Base-by-base conservation (phyloP, 1,140 invertebrate genomes). In the Battus philenor region DNA sequence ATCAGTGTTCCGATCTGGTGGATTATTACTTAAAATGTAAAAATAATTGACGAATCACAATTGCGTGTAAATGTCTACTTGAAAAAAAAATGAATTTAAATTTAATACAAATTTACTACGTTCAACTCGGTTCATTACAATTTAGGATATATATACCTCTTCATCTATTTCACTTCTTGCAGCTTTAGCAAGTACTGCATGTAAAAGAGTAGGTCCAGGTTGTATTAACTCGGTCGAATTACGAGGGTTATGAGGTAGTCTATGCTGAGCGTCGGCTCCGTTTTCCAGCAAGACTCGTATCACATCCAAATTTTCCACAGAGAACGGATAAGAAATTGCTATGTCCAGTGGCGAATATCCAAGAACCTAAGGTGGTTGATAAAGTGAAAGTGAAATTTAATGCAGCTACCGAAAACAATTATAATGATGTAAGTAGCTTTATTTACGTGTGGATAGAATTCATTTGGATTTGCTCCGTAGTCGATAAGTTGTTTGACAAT, bases 311-410 rank as follows among this genome's bases (percentile, higher is more conserved):
- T 79, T 82, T 8, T 75, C 59, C 10, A 52, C 9, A 8, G 61
- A 60, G 20, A 78, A 66, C 12, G 56, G 66, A 16, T 70, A 55
- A 8, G 78, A 78, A 33, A 80, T 55, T 4, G 80, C 60, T 17
- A 88, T 49, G 34, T 88, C 86, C 34, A 89, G 51, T 29, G 76
- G 47, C 13, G 72, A 68, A 41, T 87, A 83, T 2, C 46, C 47
- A 3, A 49, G 41, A 15, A 53, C n/a, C 75, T 79, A 50, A 22
- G 7, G 10, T 11, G 20, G 11, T 18, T 36, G 56, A 52, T 52
- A 43, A 46, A 27, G 20, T 32, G 7, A 44, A 30, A 31, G n/a
- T 27, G 18, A 22, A 18, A 16, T n/a, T 8, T 22, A 13, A 17
- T 26, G 5, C 2, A 20, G 18, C 18, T 2, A 3, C 18, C 2